Percentiles rank a stretch among this genome's conserved stretches.
Evolutionary conservation across 1,140 invertebrate genomes (phyloP).

Genomic region (Steinernema khuongi): DNA sequence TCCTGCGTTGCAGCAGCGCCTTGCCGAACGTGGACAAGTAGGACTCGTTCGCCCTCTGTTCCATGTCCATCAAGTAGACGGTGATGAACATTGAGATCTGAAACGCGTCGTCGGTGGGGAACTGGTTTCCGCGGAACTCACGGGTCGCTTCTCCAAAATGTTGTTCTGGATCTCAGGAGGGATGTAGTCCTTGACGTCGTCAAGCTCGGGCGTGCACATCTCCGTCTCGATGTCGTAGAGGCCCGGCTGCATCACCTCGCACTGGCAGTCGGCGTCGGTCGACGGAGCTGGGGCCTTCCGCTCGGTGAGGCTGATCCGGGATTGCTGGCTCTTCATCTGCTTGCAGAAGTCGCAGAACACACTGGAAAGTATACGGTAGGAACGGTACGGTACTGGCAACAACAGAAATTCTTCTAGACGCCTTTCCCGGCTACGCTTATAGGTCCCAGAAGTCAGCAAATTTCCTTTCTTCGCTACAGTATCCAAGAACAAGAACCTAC

Average conservation of each 20-base stretch:
- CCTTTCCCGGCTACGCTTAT: no score
- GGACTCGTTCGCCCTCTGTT: constrained; percentile 51
- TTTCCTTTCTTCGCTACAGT: no score
- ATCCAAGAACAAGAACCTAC: constrained; percentile 28
- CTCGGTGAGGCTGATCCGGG: constrained; percentile 41
- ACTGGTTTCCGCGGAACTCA: constrained; percentile 24
- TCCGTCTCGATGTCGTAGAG: constrained; percentile 58
- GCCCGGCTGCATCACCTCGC: constrained; percentile 43
- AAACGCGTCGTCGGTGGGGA: background rate
- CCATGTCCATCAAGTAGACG: constrained; percentile 58
- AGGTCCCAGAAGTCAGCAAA: no score
- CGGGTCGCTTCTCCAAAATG: constrained; percentile 57
- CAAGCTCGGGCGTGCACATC: constrained; percentile 59
- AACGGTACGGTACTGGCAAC: background rate
- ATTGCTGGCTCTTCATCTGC: constrained; percentile 52
- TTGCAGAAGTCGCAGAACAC: constrained; percentile 59
- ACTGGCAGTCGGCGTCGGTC: constrained; percentile 22
- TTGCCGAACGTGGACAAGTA: constrained; percentile 57
- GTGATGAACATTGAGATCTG: constrained; percentile 59
- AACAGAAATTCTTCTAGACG: no score
- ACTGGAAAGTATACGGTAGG: constrained; percentile 32
- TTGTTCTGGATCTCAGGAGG: constrained; percentile 57
- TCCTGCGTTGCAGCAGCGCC: constrained; percentile 54
- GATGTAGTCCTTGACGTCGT: constrained; percentile 58
- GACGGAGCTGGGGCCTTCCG: background rate